A percentile compares a stretch with the other conserved stretches of the same genome.
phyloP scores from a whole-genome alignment of 35 echinoderm and acorn worm species.

The Stichopus chloronotus region DNA sequence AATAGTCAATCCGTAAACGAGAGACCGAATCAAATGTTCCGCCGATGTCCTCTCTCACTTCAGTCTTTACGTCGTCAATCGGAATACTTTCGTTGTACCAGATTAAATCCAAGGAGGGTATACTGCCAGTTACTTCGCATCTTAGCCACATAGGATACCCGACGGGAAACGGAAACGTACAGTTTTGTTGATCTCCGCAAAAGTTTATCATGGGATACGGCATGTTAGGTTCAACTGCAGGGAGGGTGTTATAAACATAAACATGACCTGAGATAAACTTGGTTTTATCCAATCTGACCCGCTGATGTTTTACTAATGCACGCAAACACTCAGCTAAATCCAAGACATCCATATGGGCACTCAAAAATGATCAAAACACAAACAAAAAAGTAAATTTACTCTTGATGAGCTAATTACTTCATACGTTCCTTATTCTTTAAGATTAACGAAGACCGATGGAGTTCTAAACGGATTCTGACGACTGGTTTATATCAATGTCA shows the following conservation, averaged over 20 bases:
- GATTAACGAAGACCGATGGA: no score
- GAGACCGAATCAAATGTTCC: background rate
- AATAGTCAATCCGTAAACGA: background rate
- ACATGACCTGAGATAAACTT: no score
- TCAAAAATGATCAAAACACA: no score
- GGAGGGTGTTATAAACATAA: background rate
- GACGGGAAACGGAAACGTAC: slow-evolving; percentile 10
- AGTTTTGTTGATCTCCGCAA: slow-evolving; percentile 10
- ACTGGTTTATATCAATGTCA: no score
- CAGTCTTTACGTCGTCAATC: background rate
- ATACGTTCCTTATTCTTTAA: no score
- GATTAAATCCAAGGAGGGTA: background rate
- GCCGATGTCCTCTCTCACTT: background rate
- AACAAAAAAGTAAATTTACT: no score
- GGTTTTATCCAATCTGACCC: no score
- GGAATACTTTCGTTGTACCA: background rate
- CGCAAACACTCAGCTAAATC: no score
- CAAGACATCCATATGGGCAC: no score
- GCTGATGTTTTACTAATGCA: no score
- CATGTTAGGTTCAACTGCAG: background rate
- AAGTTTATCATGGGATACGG: slow-evolving; percentile 20
- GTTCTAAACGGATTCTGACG: no score
- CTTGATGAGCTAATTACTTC: no score
- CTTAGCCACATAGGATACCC: background rate
- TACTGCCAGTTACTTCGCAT: background rate